phyloP scores from a whole-genome alignment of 1,140 invertebrate genomes.

The Zaprionus capensis region DNA sequence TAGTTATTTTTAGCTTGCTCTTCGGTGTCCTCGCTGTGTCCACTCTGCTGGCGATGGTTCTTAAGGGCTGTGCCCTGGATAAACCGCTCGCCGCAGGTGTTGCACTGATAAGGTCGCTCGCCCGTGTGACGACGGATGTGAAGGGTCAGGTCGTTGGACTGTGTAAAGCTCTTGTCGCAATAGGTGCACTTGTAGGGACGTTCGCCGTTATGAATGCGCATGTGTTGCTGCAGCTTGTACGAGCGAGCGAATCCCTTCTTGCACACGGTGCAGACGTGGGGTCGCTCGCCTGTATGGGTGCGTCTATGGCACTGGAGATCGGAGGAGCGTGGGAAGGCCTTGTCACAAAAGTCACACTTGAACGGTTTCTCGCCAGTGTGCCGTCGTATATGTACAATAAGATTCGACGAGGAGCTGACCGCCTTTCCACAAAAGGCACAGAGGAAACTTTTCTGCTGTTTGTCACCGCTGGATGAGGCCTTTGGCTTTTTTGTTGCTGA shows the following conservation, averaged over 20 bases:
- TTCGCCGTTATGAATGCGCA: slow-evolving; percentile 87
- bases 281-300: slow-evolving; percentile 87
- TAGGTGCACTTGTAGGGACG: slow-evolving; percentile 86
- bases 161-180: slow-evolving; percentile 87
- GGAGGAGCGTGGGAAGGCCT: slow-evolving; percentile 80
- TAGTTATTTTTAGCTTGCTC: not conserved
- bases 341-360: slow-evolving; percentile 78
- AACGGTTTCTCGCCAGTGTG: slow-evolving; percentile 85
- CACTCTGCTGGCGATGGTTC: slow-evolving; percentile 71
- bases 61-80: slow-evolving; percentile 82
- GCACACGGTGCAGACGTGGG: slow-evolving; percentile 86
- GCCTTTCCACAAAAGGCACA: slow-evolving; percentile 86
- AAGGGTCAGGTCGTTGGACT: slow-evolving; percentile 86
- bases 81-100: slow-evolving; percentile 76
- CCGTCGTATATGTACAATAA: slow-evolving; percentile 87
- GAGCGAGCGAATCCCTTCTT: slow-evolving; percentile 85
- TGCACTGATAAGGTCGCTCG: slow-evolving; percentile 85
- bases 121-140: slow-evolving; percentile 86
- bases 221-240: slow-evolving; percentile 87
- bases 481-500: slow-evolving; percentile 3
- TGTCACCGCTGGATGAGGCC: slow-evolving; percentile 11
- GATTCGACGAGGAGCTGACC: slow-evolving; percentile 86
- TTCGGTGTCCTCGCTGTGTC: slow-evolving; percentile 56
- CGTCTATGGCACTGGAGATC: slow-evolving; percentile 85
- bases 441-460: slow-evolving; percentile 77